Conservation (phyloP, 2,797 vertebrate genomes). For the Enteromius fasciolatus region DNA sequence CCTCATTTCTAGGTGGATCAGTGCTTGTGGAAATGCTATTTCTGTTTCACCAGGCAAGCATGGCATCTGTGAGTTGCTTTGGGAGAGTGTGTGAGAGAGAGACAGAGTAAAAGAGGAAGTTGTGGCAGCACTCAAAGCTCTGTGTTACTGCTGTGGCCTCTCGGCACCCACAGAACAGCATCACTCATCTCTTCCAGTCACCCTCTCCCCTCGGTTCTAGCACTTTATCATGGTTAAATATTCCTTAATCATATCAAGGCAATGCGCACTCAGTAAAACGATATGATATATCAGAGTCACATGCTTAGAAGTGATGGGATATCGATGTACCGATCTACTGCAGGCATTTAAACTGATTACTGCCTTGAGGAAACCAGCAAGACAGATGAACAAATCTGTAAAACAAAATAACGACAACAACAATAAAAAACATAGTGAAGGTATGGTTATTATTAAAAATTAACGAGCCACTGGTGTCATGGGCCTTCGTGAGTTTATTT, state of each 20-base stretch:
- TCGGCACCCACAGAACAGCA: not conserved
- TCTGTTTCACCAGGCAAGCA: slow-evolving; percentile 20
- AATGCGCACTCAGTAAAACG: slow-evolving; percentile 3
- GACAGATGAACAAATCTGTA: not conserved
- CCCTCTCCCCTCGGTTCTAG: slow-evolving; percentile 2
- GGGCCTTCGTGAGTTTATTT: not conserved
- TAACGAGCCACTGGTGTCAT: not conserved
- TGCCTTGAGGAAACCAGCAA: not conserved
- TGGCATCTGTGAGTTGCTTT: slow-evolving; percentile 7
- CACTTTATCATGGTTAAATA: slow-evolving; percentile 14
- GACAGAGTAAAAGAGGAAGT: slow-evolving; percentile 3
- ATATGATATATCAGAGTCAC: slow-evolving; percentile 8
- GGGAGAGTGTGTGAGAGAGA: not conserved
- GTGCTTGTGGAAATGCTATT: slow-evolving; percentile 25
- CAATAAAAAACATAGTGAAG: not conserved
- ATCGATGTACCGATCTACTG: not conserved
- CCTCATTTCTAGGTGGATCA: slow-evolving; percentile 3
- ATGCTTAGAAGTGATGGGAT: slow-evolving; percentile 15
- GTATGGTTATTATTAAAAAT: not conserved
- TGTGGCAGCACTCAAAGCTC: not conserved
- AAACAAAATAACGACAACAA: too few relatives aligned
- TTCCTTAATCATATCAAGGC: slow-evolving; percentile 37
- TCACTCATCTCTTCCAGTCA: slow-evolving; percentile 25
- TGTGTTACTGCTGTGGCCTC: slow-evolving; percentile 14
- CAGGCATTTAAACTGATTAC: slow-evolving; percentile 18